Evolutionary conservation across 2,113 vertebrate species (phyloP).

Genomic region (Arenaria interpres): DNA sequence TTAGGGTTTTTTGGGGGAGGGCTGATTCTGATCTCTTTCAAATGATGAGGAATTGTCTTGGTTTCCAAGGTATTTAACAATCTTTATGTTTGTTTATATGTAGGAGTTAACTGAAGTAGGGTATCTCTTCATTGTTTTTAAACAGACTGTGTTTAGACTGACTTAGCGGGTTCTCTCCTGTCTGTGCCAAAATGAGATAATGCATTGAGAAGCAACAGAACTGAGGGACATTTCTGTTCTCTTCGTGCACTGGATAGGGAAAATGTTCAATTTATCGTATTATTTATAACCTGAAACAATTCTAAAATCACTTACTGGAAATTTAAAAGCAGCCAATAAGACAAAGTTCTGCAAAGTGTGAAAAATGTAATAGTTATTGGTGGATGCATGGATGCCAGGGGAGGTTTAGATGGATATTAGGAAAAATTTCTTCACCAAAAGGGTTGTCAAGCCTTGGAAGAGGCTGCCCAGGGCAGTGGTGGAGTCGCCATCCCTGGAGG

Average conservation of each 20-base stretch:
- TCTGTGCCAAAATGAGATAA: neutral
- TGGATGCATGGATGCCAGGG: too few species aligned
- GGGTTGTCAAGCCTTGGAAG: too few species aligned
- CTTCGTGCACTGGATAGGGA: neutral
- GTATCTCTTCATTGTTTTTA: neutral
- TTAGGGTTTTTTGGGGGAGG: neutral
- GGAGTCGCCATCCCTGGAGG: too few species aligned
- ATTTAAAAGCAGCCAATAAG: neutral
- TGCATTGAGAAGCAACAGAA: neutral
- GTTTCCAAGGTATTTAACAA: neutral
- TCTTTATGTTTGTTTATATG: neutral
- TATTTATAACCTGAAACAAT: neutral
- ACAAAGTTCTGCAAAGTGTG: neutral
- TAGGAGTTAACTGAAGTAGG: neutral
- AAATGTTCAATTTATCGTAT: neutral
- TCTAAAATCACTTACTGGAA: neutral
- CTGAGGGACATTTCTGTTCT: neutral
- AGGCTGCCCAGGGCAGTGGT: too few species aligned
- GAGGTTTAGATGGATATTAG: too few species aligned
- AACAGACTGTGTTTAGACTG: neutral
- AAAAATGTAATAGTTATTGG: neutral
- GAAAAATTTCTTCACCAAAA: too few species aligned
- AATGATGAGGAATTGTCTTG: neutral
- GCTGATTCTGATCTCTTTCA: neutral
- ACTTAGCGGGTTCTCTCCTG: neutral